A percentile compares a stretch with the other conserved stretches of the same genome.
These are phyloP conservation scores for Thunnus albacares DNA, from an alignment of 2,797 vertebrate genomes.

Conservation along the genomic window DNA sequence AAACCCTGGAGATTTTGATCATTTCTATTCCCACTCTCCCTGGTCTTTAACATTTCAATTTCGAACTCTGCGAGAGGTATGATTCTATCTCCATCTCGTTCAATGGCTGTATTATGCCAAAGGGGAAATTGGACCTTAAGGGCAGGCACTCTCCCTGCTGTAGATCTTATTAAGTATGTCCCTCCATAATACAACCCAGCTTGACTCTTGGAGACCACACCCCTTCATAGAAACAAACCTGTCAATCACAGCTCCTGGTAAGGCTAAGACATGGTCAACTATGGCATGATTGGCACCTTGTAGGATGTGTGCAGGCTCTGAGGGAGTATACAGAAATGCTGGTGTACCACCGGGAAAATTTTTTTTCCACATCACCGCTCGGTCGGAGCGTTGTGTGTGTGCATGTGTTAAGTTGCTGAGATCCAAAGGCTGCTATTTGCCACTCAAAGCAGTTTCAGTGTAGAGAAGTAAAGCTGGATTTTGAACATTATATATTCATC, in stretches of 20 bases:
- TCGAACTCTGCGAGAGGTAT: slow-evolving; percentile 60
- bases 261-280: slow-evolving; percentile 43
- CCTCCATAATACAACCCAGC: slow-evolving; percentile 72
- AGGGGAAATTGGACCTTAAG: slow-evolving; percentile 76
- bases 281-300: slow-evolving; percentile 69
- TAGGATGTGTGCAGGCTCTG: slow-evolving; percentile 42
- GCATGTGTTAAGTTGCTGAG: slow-evolving; percentile 46
- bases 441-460: slow-evolving; percentile 53
- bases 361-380: slow-evolving; percentile 58
- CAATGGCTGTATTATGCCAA: slow-evolving; percentile 72
- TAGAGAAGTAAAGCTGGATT: slow-evolving; percentile 23
- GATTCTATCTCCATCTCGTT: slow-evolving; percentile 66
- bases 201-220: slow-evolving; percentile 67
- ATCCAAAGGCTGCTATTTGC: slow-evolving; percentile 39
- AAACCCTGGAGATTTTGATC: slow-evolving; percentile 35
- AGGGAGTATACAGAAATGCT: slow-evolving; percentile 52
- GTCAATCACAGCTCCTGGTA: slow-evolving; percentile 67
- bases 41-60: slow-evolving; percentile 77
- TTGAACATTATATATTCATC: slow-evolving; percentile 48
- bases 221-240: slow-evolving; percentile 62
- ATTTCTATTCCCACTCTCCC: slow-evolving; percentile 53
- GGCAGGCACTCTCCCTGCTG: slow-evolving; percentile 70
- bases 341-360: slow-evolving; percentile 54
- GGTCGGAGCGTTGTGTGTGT: slow-evolving; percentile 53
- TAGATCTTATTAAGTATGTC: slow-evolving; percentile 77